Evolutionary conservation across 1,140 invertebrate species (phyloP), one percentile per base, ranked within the genome.

Genomic region (Drosophila kepulauana): DNA sequence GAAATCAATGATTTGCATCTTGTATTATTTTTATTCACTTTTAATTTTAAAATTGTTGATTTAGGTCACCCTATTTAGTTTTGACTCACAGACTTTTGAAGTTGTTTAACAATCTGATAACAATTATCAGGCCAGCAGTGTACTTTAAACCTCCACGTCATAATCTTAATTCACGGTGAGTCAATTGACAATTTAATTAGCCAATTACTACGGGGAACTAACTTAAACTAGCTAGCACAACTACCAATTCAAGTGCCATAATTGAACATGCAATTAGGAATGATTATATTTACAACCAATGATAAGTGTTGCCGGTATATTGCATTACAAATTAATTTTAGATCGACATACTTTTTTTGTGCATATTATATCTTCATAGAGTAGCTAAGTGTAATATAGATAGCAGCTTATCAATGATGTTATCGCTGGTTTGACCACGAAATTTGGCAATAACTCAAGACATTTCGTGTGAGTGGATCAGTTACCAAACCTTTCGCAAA

Each of bases 121-220:
- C 30, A 30, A 15, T 30, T 74, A 56, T 74, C 57, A 13, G 20
- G 6, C 13, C 0, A 25, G 25, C 2, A 20, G 20, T 59, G 69
- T 13, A 64, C 80, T 76, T 82, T 82, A 41, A 51, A 84, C 77
- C 33, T 48, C 73, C 59, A 63, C 81, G 81, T 82, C 81, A 82
- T 69, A 41, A 43, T 57, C 5, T 15, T 6, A 13, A 46, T 15
- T 56, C 2, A 7, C 11, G 6, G 33, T 79, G 81, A 82, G 49
- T 84, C 81, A 82, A 59, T 54, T 43, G 58, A 43, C 5, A 13
- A 4, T n/a, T 16, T 46, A 68, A 74, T 74, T 20, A 43, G n/a
- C 11, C 43, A 65, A 51, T 67, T 62, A 30, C 7, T 25, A 43
- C 48, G 51, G 61, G 30, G 28, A 71, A 59, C 51, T 68, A 51